phyloP scores from a whole-genome alignment of 2,888 invertebrate genomes.

The Chouioia cunea region DNA sequence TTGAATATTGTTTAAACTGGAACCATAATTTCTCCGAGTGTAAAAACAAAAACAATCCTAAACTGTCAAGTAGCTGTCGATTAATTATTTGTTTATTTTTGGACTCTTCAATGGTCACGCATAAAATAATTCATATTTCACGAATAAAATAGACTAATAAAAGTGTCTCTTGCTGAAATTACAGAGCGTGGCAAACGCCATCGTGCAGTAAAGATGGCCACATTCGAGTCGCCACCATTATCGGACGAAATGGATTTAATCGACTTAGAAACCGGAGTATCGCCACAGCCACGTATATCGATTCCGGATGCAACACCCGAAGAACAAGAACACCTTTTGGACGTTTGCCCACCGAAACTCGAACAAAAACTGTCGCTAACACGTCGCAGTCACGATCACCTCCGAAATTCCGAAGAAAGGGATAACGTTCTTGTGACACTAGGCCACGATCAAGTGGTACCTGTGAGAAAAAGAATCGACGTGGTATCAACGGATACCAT shows the following conservation, averaged over 20 bases:
- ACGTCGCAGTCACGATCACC: constrained; percentile 55
- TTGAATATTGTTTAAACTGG: too few relatives aligned
- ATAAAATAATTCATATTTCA: background rate
- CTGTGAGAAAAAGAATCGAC: constrained; percentile 63
- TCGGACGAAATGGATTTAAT: constrained; percentile 63
- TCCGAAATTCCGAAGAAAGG: constrained; percentile 48
- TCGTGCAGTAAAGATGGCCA: constrained; percentile 54
- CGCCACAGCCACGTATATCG: background rate
- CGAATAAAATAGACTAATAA: background rate
- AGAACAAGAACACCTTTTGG: constrained; percentile 65
- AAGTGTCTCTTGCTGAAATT: constrained; percentile 4
- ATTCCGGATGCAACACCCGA: constrained; percentile 54
- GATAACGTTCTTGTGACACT: constrained; percentile 60
- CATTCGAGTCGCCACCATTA: constrained; percentile 44
- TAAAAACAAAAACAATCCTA: too few relatives aligned
- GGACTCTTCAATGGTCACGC: too few relatives aligned
- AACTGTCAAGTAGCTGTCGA: too few relatives aligned
- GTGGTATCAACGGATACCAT: constrained; percentile 66
- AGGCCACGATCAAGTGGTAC: constrained; percentile 65
- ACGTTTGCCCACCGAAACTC: constrained; percentile 64
- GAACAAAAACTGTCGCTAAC: constrained; percentile 64
- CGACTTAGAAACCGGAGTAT: constrained; percentile 59
- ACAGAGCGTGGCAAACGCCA: constrained; percentile 29
- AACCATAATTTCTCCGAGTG: too few relatives aligned
- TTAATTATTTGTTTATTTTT: too few relatives aligned